These are phyloP conservation scores for Melanotaenia duboulayi DNA, from an alignment of 2,113 vertebrate genomes.

Conservation along the genomic window DNA sequence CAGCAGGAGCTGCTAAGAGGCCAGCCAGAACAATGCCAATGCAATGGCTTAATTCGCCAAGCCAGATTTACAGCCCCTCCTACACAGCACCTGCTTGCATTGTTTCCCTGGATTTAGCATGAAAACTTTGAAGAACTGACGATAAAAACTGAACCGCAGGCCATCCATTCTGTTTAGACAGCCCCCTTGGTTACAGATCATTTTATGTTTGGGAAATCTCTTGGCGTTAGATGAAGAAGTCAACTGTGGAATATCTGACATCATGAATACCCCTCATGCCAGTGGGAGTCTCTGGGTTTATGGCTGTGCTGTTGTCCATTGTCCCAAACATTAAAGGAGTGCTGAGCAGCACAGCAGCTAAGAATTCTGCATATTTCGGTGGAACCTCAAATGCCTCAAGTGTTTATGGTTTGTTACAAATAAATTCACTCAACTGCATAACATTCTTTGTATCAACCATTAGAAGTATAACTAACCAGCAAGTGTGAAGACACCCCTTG, in stretches of 20 bases:
- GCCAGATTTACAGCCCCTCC: conserved; percentile 78
- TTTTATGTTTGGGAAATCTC: conserved; percentile 64
- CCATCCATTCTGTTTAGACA: conserved; percentile 23
- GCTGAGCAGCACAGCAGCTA: conserved; percentile 10
- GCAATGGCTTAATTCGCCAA: conserved; percentile 74
- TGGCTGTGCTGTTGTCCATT: conserved; percentile 11
- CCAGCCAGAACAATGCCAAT: conserved; percentile 71
- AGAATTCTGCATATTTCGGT: neutral
- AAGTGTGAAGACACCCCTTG: conserved; percentile 37
- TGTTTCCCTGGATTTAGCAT: conserved; percentile 71
- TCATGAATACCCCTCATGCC: conserved; percentile 42
- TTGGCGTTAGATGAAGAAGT: conserved; percentile 65
- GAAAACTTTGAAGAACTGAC: conserved; percentile 61
- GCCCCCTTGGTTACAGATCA: conserved; percentile 26
- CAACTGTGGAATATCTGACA: conserved; percentile 53
- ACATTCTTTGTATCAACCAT: conserved; percentile 45
- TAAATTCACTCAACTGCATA: conserved; percentile 18
- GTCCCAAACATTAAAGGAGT: conserved; percentile 15
- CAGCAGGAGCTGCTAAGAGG: conserved; percentile 68
- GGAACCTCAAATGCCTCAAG: conserved; percentile 2
- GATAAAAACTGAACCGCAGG: conserved; percentile 59
- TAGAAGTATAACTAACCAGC: conserved; percentile 46
- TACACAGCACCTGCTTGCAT: conserved; percentile 78
- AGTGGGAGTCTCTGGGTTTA: conserved; percentile 28
- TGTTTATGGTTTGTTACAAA: conserved; percentile 17